phyloP scores from a whole-genome alignment of 1,140 invertebrate genomes.

The Polyergus mexicanus region DNA sequence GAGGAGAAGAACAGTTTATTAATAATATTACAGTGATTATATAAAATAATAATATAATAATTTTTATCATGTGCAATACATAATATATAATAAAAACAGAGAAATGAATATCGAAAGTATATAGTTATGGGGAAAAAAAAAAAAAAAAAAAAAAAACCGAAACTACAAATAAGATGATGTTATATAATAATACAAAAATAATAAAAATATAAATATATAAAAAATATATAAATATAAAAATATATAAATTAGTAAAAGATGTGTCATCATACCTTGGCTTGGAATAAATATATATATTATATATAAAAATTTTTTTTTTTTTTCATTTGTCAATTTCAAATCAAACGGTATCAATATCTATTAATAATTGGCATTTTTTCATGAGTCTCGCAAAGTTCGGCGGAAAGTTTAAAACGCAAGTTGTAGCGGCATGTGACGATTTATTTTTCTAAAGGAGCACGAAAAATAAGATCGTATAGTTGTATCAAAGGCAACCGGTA shows the following conservation, averaged over 20 bases:
- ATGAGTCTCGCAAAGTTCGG: not conserved
- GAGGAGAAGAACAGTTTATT: not conserved
- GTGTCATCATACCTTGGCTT: not conserved
- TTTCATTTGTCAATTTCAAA: not conserved
- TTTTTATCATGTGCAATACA: too few species aligned
- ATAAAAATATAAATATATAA: too few species aligned
- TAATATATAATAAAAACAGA: too few species aligned
- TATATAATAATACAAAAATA: too few species aligned
- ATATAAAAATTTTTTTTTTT: too few species aligned
- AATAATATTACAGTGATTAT: not conserved
- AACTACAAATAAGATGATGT: too few species aligned
- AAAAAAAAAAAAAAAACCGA: too few species aligned
- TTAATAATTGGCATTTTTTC: not conserved
- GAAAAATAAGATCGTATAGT: slow-evolving; percentile 31
- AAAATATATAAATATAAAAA: too few species aligned
- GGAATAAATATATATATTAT: too few species aligned
- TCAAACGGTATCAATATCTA: not conserved
- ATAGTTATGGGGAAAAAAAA: not conserved
- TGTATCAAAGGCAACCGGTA: not conserved
- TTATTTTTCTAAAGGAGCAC: slow-evolving; percentile 10
- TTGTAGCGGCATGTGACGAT: slow-evolving; percentile 19
- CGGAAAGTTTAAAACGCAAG: slow-evolving; percentile 9
- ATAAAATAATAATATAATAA: not conserved
- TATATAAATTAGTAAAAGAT: too few species aligned
- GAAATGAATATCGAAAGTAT: not conserved